Conservation (phyloP, 1,140 invertebrate genomes). For the Aphelenchoides besseyi region DNA sequence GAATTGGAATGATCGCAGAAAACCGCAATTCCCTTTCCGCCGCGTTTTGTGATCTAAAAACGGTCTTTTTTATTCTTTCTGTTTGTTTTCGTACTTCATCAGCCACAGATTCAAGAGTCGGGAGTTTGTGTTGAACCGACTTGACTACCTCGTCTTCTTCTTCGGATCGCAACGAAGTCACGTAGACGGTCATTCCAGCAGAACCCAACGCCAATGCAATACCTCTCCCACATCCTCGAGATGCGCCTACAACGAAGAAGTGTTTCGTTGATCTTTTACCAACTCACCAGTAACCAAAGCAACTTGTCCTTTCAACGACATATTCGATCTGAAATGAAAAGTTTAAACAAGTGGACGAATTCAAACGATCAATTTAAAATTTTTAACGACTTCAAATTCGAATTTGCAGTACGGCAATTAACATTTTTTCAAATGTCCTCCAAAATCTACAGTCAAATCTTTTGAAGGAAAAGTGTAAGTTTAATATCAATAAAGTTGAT, state of each 20-base stretch:
- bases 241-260: no score
- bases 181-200: constrained; percentile 1
- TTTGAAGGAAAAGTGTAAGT: no score
- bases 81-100: no score
- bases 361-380: no score
- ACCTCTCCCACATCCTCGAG: neutral
- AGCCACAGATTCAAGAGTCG: neutral
- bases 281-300: neutral
- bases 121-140: constrained; percentile 6
- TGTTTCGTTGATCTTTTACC: no score
- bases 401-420: no score
- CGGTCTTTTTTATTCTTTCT: neutral
- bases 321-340: neutral
- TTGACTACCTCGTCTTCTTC: neutral
- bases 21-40: constrained; percentile 21
- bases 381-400: no score
- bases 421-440: no score
- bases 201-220: neutral
- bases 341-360: no score
- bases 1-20: constrained; percentile 23
- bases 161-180: neutral
- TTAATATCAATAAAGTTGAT: no score
- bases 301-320: neutral
- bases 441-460: no score
- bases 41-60: constrained; percentile 14